Evolutionary conservation across 2,113 vertebrate genomes (phyloP).

Genomic region (Varanus komodoensis): DNA sequence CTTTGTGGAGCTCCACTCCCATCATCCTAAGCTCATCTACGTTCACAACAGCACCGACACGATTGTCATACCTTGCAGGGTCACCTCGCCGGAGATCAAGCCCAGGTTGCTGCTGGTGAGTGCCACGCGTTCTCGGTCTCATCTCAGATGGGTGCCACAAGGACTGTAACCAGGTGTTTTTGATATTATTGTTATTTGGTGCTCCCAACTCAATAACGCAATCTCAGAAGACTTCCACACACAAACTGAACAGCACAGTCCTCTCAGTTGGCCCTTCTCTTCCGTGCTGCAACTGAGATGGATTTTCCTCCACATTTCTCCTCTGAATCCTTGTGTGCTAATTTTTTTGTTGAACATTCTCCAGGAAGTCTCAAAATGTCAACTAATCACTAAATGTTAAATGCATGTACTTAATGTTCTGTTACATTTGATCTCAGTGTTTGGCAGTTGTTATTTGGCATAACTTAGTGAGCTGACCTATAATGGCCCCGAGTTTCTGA

Average conservation of each 20-base stretch:
- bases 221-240: too few relatives aligned
- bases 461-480: neutral
- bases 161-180: too few relatives aligned
- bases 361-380: neutral
- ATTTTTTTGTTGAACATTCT: neutral
- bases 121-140: neutral
- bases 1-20: constrained; percentile 74
- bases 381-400: neutral
- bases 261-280: too few relatives aligned
- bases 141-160: neutral
- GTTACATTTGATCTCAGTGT: neutral
- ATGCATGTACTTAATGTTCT: neutral
- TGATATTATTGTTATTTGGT: too few relatives aligned
- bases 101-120: constrained; percentile 83
- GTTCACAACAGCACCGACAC: constrained; percentile 55
- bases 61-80: constrained; percentile 84
- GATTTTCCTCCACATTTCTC: neutral
- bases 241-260: too few relatives aligned
- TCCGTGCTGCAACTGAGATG: neutral
- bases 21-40: constrained; percentile 31
- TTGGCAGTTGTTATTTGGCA: neutral
- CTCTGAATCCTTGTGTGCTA: neutral
- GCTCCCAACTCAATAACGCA: too few relatives aligned
- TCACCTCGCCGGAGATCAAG: constrained; percentile 79
- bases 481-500: neutral